Evolutionary conservation across 2,113 vertebrate genomes (phyloP), one percentile per base, ranked within the genome.

Genomic region (Pleuronectes platessa): DNA sequence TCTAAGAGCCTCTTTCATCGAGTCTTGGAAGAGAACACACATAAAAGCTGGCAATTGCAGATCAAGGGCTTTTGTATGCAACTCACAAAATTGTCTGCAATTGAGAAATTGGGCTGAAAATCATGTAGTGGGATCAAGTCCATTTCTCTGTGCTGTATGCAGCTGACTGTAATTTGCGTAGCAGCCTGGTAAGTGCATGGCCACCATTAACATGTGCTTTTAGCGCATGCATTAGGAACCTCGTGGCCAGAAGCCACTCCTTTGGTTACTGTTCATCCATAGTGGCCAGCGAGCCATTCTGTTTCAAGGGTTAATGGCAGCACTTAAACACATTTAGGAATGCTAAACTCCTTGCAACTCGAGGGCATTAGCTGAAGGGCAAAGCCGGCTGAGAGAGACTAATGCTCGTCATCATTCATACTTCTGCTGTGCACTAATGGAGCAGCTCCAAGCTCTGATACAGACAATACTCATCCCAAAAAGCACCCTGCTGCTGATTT

Each of bases 261-360:
- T 71, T 23, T 23, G 21, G 61, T 56, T 12, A 31, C 55, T 18
- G 23, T 37, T 63, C 47, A 37, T 61, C 56, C 21, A 56, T 45
- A 31, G 65, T n/a, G 65, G 64, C 53, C 55, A n/a, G 21, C 60
- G 10, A 54, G 51, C 51, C 51, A 2, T 40, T 68, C 66, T 67
- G 47, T 27, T 80, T 31, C 59, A 60, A 37, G 14, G 70, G 74
- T 81, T 90, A 89, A 90, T 84, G 82, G 88, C 66, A 76, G 83
- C 84, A 85, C 86, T 89, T 72, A 45, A 40, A 81, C 76, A 78
- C 75, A 80, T 87, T 85, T 88, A 74, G 74, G 61, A 82, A 85
- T 68, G 76, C 73, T 88, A 55, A 81, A 71, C 63, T 76, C 70
- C 60, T 47, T 27, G 51, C 26, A 76, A 75, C 24, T 76, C 42